phyloP scores from a whole-genome alignment of 2,888 invertebrate species.

The Chrysolina haemoptera region DNA sequence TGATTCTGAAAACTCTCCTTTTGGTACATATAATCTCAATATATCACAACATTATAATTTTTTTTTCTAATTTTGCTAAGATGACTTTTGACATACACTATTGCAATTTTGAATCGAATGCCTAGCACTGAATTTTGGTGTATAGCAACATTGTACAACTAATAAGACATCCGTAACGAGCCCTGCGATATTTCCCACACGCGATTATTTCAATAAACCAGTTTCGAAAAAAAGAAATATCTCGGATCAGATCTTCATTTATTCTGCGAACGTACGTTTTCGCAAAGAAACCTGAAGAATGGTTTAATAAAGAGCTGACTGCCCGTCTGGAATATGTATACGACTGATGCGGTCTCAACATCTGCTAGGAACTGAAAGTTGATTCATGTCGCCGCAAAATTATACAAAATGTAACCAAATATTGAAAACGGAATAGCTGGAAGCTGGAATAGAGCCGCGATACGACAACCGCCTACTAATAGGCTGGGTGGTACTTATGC shows the following conservation, averaged over 20 bases:
- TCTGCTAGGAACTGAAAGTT: constrained; percentile 14
- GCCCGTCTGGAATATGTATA: constrained; percentile 46
- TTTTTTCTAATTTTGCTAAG: no score
- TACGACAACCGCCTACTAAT: constrained; percentile 14
- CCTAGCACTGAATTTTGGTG: no score
- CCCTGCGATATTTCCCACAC: constrained; percentile 15
- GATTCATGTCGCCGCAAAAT: constrained; percentile 15
- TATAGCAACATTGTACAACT: not conserved
- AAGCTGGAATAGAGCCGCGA: constrained; percentile 10
- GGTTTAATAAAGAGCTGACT: constrained; percentile 47
- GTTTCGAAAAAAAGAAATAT: constrained; percentile 16
- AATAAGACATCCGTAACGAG: constrained; percentile 6
- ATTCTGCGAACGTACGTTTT: constrained; percentile 47
- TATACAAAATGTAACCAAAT: constrained; percentile 21
- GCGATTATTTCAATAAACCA: constrained; percentile 8
- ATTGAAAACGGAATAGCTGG: constrained; percentile 21
- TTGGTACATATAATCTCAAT: no score
- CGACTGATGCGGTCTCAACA: constrained; percentile 9
- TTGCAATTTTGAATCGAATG: no score
- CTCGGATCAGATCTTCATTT: constrained; percentile 31
- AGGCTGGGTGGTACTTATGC: not conserved
- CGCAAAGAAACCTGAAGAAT: constrained; percentile 48
- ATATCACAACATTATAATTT: no score
- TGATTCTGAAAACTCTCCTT: no score
- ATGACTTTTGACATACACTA: no score